Evolutionary conservation across 2,797 vertebrate species (phyloP).

Genomic region (Falco cherrug): DNA sequence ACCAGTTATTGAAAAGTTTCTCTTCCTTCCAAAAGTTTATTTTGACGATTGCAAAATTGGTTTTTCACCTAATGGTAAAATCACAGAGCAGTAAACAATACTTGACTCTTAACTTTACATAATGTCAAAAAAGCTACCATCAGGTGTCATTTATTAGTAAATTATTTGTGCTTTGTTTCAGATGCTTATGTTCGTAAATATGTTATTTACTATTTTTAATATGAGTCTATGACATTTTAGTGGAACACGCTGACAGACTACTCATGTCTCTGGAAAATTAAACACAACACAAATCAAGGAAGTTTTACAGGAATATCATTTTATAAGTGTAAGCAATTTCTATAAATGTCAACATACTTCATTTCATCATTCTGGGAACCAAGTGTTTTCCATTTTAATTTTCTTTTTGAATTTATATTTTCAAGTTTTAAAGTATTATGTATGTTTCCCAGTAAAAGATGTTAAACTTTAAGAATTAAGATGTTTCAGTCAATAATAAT

Average conservation of each 20-base stretch:
- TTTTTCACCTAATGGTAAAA: background rate
- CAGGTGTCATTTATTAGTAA: background rate
- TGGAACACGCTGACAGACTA: background rate
- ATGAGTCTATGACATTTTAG: constrained; percentile 25
- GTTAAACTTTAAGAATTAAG: background rate
- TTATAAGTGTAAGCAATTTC: constrained; percentile 20
- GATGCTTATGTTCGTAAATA: background rate
- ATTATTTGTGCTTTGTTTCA: constrained; percentile 28
- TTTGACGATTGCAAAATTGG: background rate
- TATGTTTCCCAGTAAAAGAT: background rate
- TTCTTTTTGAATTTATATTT: constrained; percentile 7
- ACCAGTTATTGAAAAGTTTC: constrained; percentile 6
- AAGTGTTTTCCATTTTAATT: constrained; percentile 8
- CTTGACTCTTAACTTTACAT: background rate
- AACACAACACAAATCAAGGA: background rate
- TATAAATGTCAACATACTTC: constrained; percentile 30
- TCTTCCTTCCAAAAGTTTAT: background rate
- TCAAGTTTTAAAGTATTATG: background rate
- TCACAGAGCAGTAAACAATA: constrained; percentile 12
- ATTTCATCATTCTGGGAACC: background rate
- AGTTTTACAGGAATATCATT: constrained; percentile 11
- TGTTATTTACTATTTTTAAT: constrained; percentile 49
- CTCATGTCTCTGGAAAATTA: constrained; percentile 13
- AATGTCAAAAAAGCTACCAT: background rate
- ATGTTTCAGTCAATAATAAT: background rate